Base-by-base conservation (phyloP, 1,140 invertebrate species). In the Drosophila varians region DNA sequence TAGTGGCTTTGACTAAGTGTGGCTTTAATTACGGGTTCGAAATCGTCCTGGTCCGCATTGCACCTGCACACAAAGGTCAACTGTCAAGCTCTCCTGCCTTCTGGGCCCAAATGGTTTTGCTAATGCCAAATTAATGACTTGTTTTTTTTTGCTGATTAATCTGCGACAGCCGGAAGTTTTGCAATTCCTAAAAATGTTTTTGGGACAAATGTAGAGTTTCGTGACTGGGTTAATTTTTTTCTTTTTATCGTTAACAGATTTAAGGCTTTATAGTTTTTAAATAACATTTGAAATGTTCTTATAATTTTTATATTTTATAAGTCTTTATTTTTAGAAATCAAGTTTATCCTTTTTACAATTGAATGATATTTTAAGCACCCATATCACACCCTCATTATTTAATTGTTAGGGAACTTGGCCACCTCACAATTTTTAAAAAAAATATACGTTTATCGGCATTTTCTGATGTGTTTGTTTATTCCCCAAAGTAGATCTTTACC, bases 21-120 rank as follows among this genome's bases (percentile, higher is more conserved):
- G 12, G 58, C 79, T 60, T 51, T 79, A 77, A 78, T 72, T 72
- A 75, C 42, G 25, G 47, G 23, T 75, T 61, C 42, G 55, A 43
- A 40, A 12, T 26, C 60, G 4, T 14, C 18, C 52, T 14, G 34
- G 36, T 34, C 16, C 4, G 14, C 12, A 43, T 14, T 70, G 62
- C 76, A 60, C 54, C 66, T 47, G 60, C 69, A 64, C 64, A 38
- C 56, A 7, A 9, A 78, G 75, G 70, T 79, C 71, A 78, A 68
- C 45, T 55, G 6, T 25, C 18, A 43, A 31, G 23, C 43, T 48
- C 43, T 16, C 38, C 18, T 16, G 38, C 7, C 8, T 28, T 23
- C 19, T 18, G 21, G 23, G 11, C 28, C 36, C n/a, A 45, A 52
- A 34, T 26, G 8, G 18, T 26, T 40, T 31, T n/a, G 14, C 38